Conservation (phyloP, 92 coral and sea anemone species). For the Desmophyllum pertusum region DNA sequence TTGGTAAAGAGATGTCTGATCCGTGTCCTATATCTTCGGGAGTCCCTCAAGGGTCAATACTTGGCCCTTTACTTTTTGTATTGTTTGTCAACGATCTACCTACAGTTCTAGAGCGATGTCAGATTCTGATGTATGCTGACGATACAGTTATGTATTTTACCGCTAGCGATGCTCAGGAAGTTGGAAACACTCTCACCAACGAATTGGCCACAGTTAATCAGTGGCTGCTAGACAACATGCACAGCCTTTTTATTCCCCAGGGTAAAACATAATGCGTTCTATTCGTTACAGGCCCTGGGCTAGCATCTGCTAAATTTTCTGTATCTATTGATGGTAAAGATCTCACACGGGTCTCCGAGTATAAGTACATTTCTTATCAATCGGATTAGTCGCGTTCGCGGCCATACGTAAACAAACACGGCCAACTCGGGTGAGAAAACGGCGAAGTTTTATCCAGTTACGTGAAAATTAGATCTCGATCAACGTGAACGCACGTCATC, state of each 20-base stretch:
- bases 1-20: conserved; percentile 3
- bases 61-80: conserved; percentile 7
- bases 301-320: conserved; percentile 17
- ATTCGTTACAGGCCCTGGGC: conserved; percentile 20
- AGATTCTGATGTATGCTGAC: background rate
- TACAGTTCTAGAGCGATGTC: background rate
- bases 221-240: conserved; percentile 42
- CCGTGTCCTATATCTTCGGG: background rate
- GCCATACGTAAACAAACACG: too few species aligned
- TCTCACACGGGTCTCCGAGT: background rate
- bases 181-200: conserved; percentile 10
- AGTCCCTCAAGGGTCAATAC: background rate
- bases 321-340: conserved; percentile 10
- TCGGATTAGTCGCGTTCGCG: too few species aligned
- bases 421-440: too few species aligned
- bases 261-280: conserved; percentile 42
- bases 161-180: conserved; percentile 30
- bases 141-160: conserved; percentile 18
- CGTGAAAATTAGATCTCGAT: too few species aligned
- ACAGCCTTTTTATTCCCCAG: conserved; percentile 31
- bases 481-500: too few species aligned
- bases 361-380: too few species aligned
- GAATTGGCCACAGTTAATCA: conserved; percentile 28
- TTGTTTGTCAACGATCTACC: conserved; percentile 11
- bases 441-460: too few species aligned